Evolutionary conservation across 1,140 invertebrate genomes (phyloP), one percentile per base, ranked within the genome.

Genomic region (Agraylea sexmaculata): DNA sequence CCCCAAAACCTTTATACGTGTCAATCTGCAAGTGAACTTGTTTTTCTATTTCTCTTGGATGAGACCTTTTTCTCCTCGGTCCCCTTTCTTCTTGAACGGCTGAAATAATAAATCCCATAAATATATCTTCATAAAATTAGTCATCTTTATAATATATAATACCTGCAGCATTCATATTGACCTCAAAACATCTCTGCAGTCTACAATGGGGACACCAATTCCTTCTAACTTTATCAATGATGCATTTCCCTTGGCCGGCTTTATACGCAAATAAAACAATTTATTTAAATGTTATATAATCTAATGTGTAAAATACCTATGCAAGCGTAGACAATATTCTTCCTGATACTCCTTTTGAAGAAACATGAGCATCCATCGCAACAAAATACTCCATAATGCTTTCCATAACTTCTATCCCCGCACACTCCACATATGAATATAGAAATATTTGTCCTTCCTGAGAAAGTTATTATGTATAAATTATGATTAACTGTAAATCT

Each of bases 331-430:
- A 70, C 57, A 5, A 77, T 74, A 7, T 73, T 73, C 40, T 75
- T 73, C 30, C 85, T 60, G 11, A 88, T 71, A 40, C 80, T 83
- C 50, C 81, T 64, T 58, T 90, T 90, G 59, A 91, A 90, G 56
- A 91, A 90, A 51, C 87, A 90, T 25, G 82, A 85, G 57, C 87
- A 90, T 4, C 87, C 87, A 52, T 91, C 87, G 55, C 87, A 90
- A 53, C 84, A 85, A 56, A 74, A 80, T 6, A 85, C 78, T 0
- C 87, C 87, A 52, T 91, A 90, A 58, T 91, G 86, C 57, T 87
- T 86, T 0, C 87, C 87, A 49, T 81, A 88, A 11, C 81, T 85
- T 53, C 80, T 76, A 62, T 90, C 87, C 1, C 87, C 87, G 52
- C 87, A 90, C 28, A 90, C 84, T 48, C 71, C 66, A 55, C 83